Evolutionary conservation across 2,113 vertebrate genomes (phyloP).

Genomic region (Cinclus mexicanus): DNA sequence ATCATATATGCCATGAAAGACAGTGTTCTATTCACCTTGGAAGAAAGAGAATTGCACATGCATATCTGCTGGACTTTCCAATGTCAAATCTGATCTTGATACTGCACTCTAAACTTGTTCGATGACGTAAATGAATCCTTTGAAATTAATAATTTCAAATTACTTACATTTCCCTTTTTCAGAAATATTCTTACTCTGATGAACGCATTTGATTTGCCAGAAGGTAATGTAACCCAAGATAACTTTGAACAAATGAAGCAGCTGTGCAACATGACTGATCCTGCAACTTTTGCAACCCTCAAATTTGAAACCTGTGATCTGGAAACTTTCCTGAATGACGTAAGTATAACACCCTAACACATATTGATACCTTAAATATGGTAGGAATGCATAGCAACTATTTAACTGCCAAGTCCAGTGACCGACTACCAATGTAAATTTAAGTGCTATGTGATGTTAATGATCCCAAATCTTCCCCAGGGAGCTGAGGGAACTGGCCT

Average conservation of each 20-base stretch:
- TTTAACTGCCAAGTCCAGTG: background rate
- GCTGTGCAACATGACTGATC: conserved; percentile 43
- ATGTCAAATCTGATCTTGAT: background rate
- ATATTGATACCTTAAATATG: background rate
- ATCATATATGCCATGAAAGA: background rate
- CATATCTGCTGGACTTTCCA: background rate
- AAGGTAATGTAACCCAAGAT: conserved; percentile 73
- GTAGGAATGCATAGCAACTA: background rate
- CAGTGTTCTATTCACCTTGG: background rate
- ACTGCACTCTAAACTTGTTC: background rate
- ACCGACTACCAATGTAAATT: background rate
- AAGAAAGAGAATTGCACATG: background rate
- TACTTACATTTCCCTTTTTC: conserved; percentile 9
- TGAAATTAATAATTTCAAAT: background rate
- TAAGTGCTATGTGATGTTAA: background rate
- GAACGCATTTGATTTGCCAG: conserved; percentile 79
- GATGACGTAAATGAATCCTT: background rate
- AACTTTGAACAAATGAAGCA: conserved; percentile 71
- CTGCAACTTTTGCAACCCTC: background rate
- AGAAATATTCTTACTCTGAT: conserved; percentile 81
- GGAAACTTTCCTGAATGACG: conserved; percentile 72
- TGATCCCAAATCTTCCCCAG: conserved; percentile 57
- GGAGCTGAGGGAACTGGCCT: conserved; percentile 92
- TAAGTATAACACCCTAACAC: conserved; percentile 12
- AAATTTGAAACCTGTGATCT: conserved; percentile 74